Conservation (phyloP, 2,888 invertebrate species). For the Dastarcus helophoroides region DNA sequence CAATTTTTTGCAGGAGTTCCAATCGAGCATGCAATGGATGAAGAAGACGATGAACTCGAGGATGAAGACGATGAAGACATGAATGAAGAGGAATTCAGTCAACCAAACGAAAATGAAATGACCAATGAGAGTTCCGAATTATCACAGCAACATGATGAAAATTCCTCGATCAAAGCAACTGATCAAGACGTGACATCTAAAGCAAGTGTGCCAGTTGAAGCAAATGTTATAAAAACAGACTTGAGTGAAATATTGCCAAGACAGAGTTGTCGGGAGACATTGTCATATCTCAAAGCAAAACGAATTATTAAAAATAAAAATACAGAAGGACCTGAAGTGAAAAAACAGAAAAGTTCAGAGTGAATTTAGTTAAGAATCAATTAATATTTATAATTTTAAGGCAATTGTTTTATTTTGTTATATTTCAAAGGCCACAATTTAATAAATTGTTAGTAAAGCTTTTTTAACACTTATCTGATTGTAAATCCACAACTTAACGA, state of each 20-base stretch:
- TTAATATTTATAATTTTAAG: no score
- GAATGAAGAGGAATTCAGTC: slow-evolving; percentile 21
- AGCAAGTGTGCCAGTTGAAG: no score
- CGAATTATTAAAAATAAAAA: slow-evolving; percentile 32
- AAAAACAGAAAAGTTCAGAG: slow-evolving; percentile 24
- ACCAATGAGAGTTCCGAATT: no score
- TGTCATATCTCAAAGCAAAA: slow-evolving; percentile 34
- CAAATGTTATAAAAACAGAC: slow-evolving; percentile 22
- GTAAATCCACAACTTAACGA: no score
- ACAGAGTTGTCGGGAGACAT: slow-evolving; percentile 27
- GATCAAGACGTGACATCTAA: no score
- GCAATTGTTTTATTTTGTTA: no score
- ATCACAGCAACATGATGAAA: no score
- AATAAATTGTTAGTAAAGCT: no score
- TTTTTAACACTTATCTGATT: no score
- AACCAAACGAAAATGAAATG: slow-evolving; percentile 9
- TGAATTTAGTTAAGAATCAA: no score
- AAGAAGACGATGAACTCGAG: slow-evolving; percentile 40
- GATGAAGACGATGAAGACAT: slow-evolving; percentile 39
- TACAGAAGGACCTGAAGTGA: slow-evolving; percentile 22
- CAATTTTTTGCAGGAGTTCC: slow-evolving; percentile 42
- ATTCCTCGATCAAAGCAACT: no score
- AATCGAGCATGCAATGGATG: slow-evolving; percentile 43
- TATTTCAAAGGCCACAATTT: no score
- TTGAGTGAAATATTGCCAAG: slow-evolving; percentile 27